Conservation (phyloP, 2,797 vertebrate genomes). For the Etheostoma nigrum region DNA sequence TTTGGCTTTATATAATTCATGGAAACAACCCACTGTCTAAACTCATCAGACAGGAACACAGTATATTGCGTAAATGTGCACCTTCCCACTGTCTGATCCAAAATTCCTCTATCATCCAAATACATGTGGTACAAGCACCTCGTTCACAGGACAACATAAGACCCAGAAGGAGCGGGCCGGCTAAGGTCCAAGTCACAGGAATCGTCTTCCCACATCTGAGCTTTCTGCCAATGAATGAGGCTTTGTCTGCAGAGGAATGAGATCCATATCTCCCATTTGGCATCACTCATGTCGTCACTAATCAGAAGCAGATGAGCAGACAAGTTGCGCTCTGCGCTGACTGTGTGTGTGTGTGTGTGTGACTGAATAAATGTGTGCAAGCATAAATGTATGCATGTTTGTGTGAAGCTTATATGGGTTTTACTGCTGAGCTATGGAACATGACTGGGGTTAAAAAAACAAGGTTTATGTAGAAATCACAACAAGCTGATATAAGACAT, state of each 20-base stretch:
- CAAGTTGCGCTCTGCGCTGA: constrained; percentile 58
- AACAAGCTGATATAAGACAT: constrained; percentile 54
- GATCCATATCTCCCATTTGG: constrained; percentile 86
- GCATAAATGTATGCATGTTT: constrained; percentile 23
- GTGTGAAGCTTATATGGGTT: constrained; percentile 42
- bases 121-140: constrained; percentile 38
- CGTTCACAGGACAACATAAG: constrained; percentile 55
- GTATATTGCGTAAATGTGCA: constrained; percentile 26
- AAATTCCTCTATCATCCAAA: constrained; percentile 38
- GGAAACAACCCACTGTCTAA: constrained; percentile 12
- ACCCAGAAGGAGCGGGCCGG: constrained; percentile 57
- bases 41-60: constrained; percentile 14
- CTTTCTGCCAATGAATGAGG: constrained; percentile 83
- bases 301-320: constrained; percentile 86
- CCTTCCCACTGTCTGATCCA: constrained; percentile 33
- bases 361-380: constrained; percentile 6
- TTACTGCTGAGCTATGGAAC: constrained; percentile 52
- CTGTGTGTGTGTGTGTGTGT: constrained; percentile 28
- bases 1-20: constrained; percentile 12
- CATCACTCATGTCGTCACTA: constrained; percentile 80
- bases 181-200: constrained; percentile 69
- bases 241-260: constrained; percentile 84
- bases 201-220: constrained; percentile 81
- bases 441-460: constrained; percentile 58
- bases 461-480: constrained; percentile 57